Evolutionary conservation across 1,140 invertebrate species (phyloP), one percentile per base, ranked within the genome.

Genomic region (Macrostomum lignano): DNA sequence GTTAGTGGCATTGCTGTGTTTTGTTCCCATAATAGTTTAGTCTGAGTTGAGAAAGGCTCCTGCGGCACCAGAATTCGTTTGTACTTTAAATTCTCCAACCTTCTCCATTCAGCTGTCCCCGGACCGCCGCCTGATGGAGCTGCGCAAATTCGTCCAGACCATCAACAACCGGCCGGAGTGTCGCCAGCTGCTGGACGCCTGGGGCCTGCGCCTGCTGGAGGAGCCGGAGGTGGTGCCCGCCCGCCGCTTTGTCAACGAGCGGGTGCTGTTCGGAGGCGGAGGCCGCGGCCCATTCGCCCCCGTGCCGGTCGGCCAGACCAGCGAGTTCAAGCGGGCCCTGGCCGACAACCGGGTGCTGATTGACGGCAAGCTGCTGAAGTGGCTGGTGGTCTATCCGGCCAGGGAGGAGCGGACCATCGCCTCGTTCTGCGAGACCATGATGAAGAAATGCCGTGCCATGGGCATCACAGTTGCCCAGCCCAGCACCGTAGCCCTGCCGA

Each of bases 71-170:
- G 37, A 38, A 11, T 26, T 15, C 2, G 17, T 38, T 13, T 24
- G 37, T 35, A 28, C 17, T 30, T 33, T 35, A n/a, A n/a, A n/a
- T n/a, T n/a, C n/a, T n/a, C n/a, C n/a, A n/a, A n/a, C n/a, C n/a
- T n/a, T 38, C 21, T 67, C 72, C 38, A 86, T 76, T 0, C 59
- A 72, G 38, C 61, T 88, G 1, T 65, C 66, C 0, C 82, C 82
- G 0, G 64, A 67, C 36, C 67, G 73, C 41, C 42, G 55, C 26
- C 38, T 43, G 17, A 17, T 43, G n/a, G 43, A 47, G 9, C 45
- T 58, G 42, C 43, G 40, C 34, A 49, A 50, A 26, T 58, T 56
- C 39, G 55, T 78, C 2, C 40, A 68, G 17, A 69, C 70, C 46
- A 64, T 88, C 0, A 55, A 68, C 28, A 42, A 44, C 44, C 49